Base-by-base conservation (phyloP, 2,888 invertebrate species). In the Teinopalpus imperialis region DNA sequence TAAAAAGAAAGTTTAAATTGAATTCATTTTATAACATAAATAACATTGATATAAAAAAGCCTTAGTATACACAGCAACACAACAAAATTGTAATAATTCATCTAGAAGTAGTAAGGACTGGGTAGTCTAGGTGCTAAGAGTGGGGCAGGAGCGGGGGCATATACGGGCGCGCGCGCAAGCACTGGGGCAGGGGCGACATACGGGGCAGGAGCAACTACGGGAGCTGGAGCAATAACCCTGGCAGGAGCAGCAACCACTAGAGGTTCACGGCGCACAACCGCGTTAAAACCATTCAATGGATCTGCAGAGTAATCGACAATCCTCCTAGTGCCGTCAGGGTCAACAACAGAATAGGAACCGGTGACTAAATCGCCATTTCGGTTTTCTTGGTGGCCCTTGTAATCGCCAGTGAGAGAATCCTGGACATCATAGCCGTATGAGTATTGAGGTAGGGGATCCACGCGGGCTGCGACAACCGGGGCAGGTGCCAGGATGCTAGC, bases 401-500 rank as follows among this genome's bases (percentile, higher is more conserved):
- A 88, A 75, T 91, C 91, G 12, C 91, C 91, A 14, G 91, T 91
- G 44, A 90, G 76, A 1, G 87, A 69, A 58, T 91, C 91, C 54
- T 91, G 89, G 1, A 91, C 90, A 58, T 91, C 90, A 59, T 91
- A 91, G 2, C 89, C 90, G 69, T 81, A 91, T 2, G 90, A 87
- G 70, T 91, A 91, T 57, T 91, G 90, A 0, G 91, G 91, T 1
- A 78, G 43, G 4, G 85, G 81, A 57, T 87, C 88, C 1, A 75
- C 56, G n/a, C 76, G 72, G 0, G 80, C 77, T 0, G 74, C 42
- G n/a, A 47, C 41, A 5, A 63, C 48, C 0, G 87, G 78, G 1
- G 74, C 74, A 8, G 88, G 81, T 0, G 74, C 82, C 26, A 82
- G 53, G 24, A 86, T 61, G 57, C 86, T 79, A 26, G 83, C 81